These are phyloP conservation scores for Acronicta leporina DNA, from an alignment of 2,888 invertebrate genomes.

Conservation along the genomic window DNA sequence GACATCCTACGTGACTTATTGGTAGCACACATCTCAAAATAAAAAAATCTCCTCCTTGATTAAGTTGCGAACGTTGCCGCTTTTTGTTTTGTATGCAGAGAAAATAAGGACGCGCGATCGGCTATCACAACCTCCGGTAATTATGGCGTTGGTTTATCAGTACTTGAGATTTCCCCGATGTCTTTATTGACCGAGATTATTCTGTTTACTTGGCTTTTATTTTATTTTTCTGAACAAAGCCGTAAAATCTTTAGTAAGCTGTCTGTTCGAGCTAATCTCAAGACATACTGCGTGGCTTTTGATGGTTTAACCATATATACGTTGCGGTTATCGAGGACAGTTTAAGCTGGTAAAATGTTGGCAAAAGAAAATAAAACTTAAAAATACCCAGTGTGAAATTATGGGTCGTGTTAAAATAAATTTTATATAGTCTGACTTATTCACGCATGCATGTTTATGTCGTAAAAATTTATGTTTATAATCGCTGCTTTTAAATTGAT, in stretches of 20 bases:
- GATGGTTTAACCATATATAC: slow-evolving; percentile 20
- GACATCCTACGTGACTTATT: slow-evolving; percentile 69
- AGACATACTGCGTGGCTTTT: slow-evolving; percentile 21
- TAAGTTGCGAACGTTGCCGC: slow-evolving; percentile 65
- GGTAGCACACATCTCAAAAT: slow-evolving; percentile 52
- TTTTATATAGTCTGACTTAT: slow-evolving; percentile 29
- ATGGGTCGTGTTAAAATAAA: slow-evolving; percentile 36
- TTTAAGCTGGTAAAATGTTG: slow-evolving; percentile 21
- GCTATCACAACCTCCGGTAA: slow-evolving; percentile 73
- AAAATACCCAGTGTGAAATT: slow-evolving; percentile 43
- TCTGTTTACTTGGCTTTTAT: slow-evolving; percentile 52
- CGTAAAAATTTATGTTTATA: slow-evolving; percentile 52
- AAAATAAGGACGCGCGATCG: slow-evolving; percentile 68
- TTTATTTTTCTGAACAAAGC: slow-evolving; percentile 31
- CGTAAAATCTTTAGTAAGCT: slow-evolving; percentile 30
- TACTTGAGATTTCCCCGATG: slow-evolving; percentile 75
- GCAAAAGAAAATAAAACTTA: slow-evolving; percentile 27
- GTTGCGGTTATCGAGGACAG: slow-evolving; percentile 18
- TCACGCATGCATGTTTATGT: slow-evolving; percentile 34
- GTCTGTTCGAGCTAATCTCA: slow-evolving; percentile 29
- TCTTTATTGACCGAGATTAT: slow-evolving; percentile 77
- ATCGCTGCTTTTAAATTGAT: slow-evolving; percentile 37
- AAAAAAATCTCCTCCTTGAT: slow-evolving; percentile 62
- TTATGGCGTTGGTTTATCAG: slow-evolving; percentile 78
- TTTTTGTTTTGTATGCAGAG: slow-evolving; percentile 62